Percentiles rank a stretch among this genome's conserved stretches.
Conservation (phyloP, 2,113 vertebrate species). For the Apus apus region DNA sequence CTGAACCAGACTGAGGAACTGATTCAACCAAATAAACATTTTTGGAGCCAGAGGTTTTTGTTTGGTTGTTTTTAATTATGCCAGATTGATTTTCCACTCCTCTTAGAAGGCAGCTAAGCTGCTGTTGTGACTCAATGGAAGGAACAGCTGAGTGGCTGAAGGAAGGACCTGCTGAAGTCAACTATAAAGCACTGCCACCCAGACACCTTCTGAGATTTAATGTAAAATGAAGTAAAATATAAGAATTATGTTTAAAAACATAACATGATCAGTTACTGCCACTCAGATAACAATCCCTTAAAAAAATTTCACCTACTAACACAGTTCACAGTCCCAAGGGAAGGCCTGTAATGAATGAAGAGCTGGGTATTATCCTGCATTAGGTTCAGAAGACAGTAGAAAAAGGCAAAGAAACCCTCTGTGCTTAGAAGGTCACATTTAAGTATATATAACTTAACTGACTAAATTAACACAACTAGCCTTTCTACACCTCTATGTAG, state of each 20-base stretch:
- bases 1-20: not conserved
- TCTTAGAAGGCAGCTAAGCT: not conserved
- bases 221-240: not conserved
- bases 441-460: not conserved
- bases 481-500: not conserved
- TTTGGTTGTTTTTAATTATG: not conserved
- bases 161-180: not conserved
- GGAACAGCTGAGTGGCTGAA: accelerated
- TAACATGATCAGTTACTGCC: not conserved
- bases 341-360: slow-evolving; percentile 6
- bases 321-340: not conserved
- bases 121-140: not conserved
- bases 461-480: not conserved
- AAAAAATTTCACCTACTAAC: slow-evolving; percentile 35
- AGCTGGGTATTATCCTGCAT: not conserved
- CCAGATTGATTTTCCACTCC: not conserved
- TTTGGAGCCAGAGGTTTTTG: not conserved
- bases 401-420: not conserved
- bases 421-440: not conserved
- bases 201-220: not conserved
- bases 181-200: not conserved
- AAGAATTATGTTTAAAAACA: not conserved
- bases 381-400: not conserved
- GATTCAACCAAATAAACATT: not conserved
- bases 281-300: not conserved